Percentiles rank a stretch among this genome's conserved stretches.
Evolutionary conservation across 1,140 invertebrate species (phyloP).

Genomic region (Drosophila lowei): DNA sequence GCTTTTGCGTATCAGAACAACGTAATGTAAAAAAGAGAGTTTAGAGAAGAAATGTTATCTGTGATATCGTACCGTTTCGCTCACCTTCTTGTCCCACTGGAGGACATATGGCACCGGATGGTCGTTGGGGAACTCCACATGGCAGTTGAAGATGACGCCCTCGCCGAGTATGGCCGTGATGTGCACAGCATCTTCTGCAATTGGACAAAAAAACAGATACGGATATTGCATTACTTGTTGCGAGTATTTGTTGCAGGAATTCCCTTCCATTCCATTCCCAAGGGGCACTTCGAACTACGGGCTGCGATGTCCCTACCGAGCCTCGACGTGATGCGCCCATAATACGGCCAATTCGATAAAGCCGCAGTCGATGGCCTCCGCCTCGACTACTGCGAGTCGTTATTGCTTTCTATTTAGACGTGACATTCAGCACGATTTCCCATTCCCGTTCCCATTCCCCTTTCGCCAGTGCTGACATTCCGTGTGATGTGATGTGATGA

Average conservation of each 20-base stretch:
- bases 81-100: conserved; percentile 99
- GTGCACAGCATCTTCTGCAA: conserved; percentile 94
- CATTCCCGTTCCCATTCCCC: not conserved
- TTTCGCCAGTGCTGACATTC: not conserved
- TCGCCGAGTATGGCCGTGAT: conserved; percentile 97
- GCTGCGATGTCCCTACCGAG: too few species aligned
- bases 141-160: conserved; percentile 97
- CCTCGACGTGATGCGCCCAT: conserved; percentile 42
- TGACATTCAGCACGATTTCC: conserved; percentile 67
- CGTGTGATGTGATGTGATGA: not conserved
- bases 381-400: conserved; percentile 4
- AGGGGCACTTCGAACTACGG: not conserved
- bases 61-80: conserved; percentile 93
- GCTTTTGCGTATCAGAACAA: conserved; percentile 78
- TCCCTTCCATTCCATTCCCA: conserved; percentile 5
- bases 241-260: not conserved
- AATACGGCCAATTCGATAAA: conserved; percentile 53
- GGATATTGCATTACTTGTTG: not conserved
- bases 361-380: conserved; percentile 24
- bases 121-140: conserved; percentile 96
- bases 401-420: conserved; percentile 55
- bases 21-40: conserved; percentile 84
- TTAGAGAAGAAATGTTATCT: conserved; percentile 86
- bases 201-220: not conserved
- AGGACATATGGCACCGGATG: conserved; percentile 97